A percentile compares a stretch with the other conserved stretches of the same genome.
Evolutionary conservation across 2,888 invertebrate species (phyloP).

Genomic region (Sclerodermus sp.): DNA sequence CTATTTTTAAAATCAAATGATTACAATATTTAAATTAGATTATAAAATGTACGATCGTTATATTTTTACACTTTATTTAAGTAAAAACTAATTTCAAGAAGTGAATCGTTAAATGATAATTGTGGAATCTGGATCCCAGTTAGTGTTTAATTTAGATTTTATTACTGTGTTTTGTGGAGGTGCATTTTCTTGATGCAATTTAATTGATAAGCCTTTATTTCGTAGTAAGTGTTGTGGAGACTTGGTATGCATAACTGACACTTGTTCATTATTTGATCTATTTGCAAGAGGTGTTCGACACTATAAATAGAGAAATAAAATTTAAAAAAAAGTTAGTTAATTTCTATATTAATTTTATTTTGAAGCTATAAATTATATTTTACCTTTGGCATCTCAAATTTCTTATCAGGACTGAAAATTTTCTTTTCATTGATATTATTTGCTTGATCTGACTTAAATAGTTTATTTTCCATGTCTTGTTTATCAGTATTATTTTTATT

Average conservation of each 20-base stretch:
- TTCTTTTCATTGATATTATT: slow-evolving; percentile 27
- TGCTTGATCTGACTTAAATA: slow-evolving; percentile 23
- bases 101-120: slow-evolving; percentile 36
- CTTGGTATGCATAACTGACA: slow-evolving; percentile 22
- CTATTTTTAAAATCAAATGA: no score
- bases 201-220: slow-evolving; percentile 25
- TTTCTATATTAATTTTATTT: neutral
- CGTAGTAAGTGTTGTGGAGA: slow-evolving; percentile 36
- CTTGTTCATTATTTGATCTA: slow-evolving; percentile 42
- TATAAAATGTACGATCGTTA: no score
- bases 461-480: slow-evolving; percentile 19
- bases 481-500: slow-evolving; percentile 17
- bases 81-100: slow-evolving; percentile 1
- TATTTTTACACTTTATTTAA: slow-evolving; percentile 2
- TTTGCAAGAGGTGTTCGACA: slow-evolving; percentile 47
- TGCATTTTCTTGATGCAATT: slow-evolving; percentile 43
- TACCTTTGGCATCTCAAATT: slow-evolving; percentile 27
- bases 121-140: slow-evolving; percentile 46
- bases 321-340: neutral
- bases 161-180: slow-evolving; percentile 34
- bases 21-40: no score
- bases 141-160: slow-evolving; percentile 32
- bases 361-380: neutral
- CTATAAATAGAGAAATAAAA: slow-evolving; percentile 23
- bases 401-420: slow-evolving; percentile 20